These are phyloP conservation scores for Drosophila biarmipes DNA, from an alignment of 1,140 invertebrate genomes.

Conservation along the genomic window DNA sequence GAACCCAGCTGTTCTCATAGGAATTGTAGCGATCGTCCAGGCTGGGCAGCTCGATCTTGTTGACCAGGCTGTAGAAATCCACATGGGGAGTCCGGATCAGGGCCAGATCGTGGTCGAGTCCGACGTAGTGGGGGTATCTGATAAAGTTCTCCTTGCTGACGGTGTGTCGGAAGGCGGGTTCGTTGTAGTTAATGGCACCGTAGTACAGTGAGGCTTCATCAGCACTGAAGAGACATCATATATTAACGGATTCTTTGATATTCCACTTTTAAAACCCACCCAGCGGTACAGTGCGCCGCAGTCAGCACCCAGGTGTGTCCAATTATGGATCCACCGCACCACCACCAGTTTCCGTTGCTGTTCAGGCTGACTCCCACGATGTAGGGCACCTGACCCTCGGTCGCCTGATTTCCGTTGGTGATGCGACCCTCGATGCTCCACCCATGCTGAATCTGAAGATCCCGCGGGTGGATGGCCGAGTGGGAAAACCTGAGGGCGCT, in stretches of 20 bases:
- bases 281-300: conserved; percentile 86
- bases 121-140: conserved; percentile 29
- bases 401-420: conserved; percentile 70
- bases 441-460: conserved; percentile 12
- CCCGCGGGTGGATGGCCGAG: conserved; percentile 19
- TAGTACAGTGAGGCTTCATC: conserved; percentile 62
- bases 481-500: conserved; percentile 10
- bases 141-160: conserved; percentile 45
- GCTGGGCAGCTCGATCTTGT: conserved; percentile 59
- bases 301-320: conserved; percentile 86
- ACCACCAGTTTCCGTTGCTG: conserved; percentile 61
- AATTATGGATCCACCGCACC: conserved; percentile 88
- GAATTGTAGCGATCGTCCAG: conserved; percentile 49
- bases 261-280: conserved; percentile 47
- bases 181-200: conserved; percentile 61
- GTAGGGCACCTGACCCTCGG: conserved; percentile 85
- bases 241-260: conserved; percentile 25
- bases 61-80: conserved; percentile 52
- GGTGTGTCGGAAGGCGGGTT: conserved; percentile 37
- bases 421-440: conserved; percentile 61
- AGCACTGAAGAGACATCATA: conserved; percentile 3
- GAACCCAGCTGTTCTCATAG: conserved; percentile 37
- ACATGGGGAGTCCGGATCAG: conserved; percentile 54
- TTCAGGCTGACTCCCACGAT: conserved; percentile 85
- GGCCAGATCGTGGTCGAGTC: conserved; percentile 36